These are phyloP conservation scores for Drosophila erecta DNA, from an alignment of 1,140 invertebrate species.

Conservation along the genomic window DNA sequence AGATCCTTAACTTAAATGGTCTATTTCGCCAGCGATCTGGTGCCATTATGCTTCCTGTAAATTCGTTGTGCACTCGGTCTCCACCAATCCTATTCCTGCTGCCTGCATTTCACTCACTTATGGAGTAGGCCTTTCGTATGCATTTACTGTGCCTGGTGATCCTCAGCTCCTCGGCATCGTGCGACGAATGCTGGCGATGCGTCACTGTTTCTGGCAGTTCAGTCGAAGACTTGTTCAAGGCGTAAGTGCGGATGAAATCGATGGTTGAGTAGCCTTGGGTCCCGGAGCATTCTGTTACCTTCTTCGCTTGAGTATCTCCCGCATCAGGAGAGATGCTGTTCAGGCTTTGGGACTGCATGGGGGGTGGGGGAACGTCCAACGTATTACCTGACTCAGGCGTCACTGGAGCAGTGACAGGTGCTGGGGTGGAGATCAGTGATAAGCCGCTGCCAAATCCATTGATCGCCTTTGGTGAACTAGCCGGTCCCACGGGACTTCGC, in stretches of 20 bases:
- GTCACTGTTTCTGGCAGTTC: slow-evolving; percentile 82
- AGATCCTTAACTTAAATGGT: too few species aligned
- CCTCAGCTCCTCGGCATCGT: slow-evolving; percentile 87
- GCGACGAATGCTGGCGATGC: slow-evolving; percentile 55
- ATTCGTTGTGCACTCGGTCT: slow-evolving; percentile 48
- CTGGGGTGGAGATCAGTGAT: slow-evolving; percentile 54
- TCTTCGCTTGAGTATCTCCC: slow-evolving; percentile 2
- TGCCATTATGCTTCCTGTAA: slow-evolving; percentile 26
- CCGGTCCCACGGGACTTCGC: slow-evolving; percentile 55
- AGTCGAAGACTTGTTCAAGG: slow-evolving; percentile 89
- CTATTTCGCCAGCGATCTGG: background rate
- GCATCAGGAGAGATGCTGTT: slow-evolving; percentile 18
- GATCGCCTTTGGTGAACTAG: slow-evolving; percentile 64
- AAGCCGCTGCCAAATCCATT: slow-evolving; percentile 78
- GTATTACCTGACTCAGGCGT: slow-evolving; percentile 43
- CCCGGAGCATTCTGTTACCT: slow-evolving; percentile 18
- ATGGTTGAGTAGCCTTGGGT: slow-evolving; percentile 93
- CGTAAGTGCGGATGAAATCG: slow-evolving; percentile 96
- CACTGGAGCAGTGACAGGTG: slow-evolving; percentile 32
- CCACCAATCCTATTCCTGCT: slow-evolving; percentile 11
- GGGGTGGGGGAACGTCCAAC: slow-evolving; percentile 18
- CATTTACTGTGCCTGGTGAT: slow-evolving; percentile 85
- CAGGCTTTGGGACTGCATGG: slow-evolving; percentile 43
- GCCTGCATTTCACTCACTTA: slow-evolving; percentile 86
- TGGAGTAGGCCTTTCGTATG: slow-evolving; percentile 86